Percentiles rank a stretch among this genome's conserved stretches.
Evolutionary conservation across 2,888 invertebrate genomes (phyloP).

Genomic region (Dinocampus coccinellae): DNA sequence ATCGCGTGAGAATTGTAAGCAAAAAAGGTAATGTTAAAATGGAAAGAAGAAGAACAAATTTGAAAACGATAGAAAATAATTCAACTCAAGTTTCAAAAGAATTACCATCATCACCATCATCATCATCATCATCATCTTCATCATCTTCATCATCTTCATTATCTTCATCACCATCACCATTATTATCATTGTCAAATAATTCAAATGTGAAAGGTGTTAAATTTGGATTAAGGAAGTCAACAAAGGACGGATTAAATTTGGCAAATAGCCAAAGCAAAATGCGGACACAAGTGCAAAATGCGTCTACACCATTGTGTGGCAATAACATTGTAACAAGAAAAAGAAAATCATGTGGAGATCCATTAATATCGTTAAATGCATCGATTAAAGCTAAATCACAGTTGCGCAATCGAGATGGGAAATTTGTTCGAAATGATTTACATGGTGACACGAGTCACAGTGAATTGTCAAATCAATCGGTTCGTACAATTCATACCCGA

Average conservation of each 20-base stretch:
- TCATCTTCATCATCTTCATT: no score
- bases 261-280: neutral
- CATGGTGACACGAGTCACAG: slow-evolving; percentile 25
- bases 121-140: neutral
- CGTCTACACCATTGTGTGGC: neutral
- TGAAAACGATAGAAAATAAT: slow-evolving; percentile 12
- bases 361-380: slow-evolving; percentile 55
- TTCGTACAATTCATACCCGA: slow-evolving; percentile 28
- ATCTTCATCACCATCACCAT: neutral
- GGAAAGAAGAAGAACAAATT: slow-evolving; percentile 37
- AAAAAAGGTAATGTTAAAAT: slow-evolving; percentile 58
- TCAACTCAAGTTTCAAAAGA: neutral
- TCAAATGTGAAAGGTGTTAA: slow-evolving; percentile 18
- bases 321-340: slow-evolving; percentile 23
- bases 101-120: neutral
- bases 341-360: slow-evolving; percentile 50
- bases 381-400: slow-evolving; percentile 60
- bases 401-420: slow-evolving; percentile 61
- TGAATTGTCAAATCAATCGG: slow-evolving; percentile 20
- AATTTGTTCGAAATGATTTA: slow-evolving; percentile 53
- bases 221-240: slow-evolving; percentile 37
- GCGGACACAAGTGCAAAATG: slow-evolving; percentile 2
- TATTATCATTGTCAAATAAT: neutral
- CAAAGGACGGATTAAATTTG: slow-evolving; percentile 8
- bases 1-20: slow-evolving; percentile 51